Base-by-base conservation (phyloP, 2,113 vertebrate species). In the Python bivittatus region DNA sequence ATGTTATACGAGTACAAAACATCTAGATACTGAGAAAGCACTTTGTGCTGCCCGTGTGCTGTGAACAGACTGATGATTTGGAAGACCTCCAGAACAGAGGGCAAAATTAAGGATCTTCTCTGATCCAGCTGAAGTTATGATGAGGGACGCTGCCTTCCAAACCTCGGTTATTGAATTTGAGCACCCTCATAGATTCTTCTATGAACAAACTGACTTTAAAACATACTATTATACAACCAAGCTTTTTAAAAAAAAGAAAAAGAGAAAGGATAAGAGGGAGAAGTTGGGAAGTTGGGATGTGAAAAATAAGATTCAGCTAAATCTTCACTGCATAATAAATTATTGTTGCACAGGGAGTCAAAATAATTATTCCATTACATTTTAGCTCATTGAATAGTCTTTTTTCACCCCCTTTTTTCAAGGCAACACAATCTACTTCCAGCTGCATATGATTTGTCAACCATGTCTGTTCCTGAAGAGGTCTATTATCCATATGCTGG, bases 111-210 rank as follows among this genome's bases (percentile, higher is more conserved):
- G 96, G 94, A 95, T 94, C 88, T 91, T 92, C 94, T 94, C 87
- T 96, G 94, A 84, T 94, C 94, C 95, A 91, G 87, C 93, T 83
- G 23, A 94, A 88, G 90, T 94, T 96, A 93, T 86, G 90, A 96
- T 97, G 94, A 97, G 92, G 93, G 60, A 97, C 97, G 92, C 92
- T 91, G 96, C 92, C 93, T 94, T 94, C 95, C 95, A 89, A 91
- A 57, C 85, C 84, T 88, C 91, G 92, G 89, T 97, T 96, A 97
- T 96, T 97, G 96, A 97, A 97, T 97, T 94, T 97, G 96, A 97
- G 97, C 97, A 95, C 91, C 84, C 94, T 94, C 94, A 93, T 96
- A 97, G 95, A 93, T 97, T 97, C 97, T 96, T 92, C 95, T 97
- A 93, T 96, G 95, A 96, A 88, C 11, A 38, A 64, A 17, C 79